These are phyloP conservation scores for Empidonax traillii DNA, from an alignment of 2,113 vertebrate species.

Conservation along the genomic window DNA sequence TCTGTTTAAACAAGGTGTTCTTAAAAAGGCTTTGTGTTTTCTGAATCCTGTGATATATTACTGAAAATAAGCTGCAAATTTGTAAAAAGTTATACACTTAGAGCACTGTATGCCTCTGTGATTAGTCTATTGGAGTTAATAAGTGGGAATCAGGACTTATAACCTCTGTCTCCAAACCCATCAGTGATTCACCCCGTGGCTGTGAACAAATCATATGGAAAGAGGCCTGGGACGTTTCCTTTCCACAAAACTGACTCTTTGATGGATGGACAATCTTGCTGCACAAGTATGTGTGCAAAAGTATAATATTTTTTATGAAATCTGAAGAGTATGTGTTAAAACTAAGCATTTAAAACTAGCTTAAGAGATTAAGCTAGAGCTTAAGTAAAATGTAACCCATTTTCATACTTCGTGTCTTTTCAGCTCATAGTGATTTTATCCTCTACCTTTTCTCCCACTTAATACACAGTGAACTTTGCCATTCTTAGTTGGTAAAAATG, in stretches of 20 bases:
- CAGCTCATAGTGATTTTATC: background rate
- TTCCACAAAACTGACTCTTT: background rate
- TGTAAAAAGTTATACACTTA: background rate
- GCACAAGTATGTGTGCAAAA: background rate
- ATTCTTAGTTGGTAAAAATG: background rate
- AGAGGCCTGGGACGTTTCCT: background rate
- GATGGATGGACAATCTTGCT: background rate
- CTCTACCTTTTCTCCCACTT: background rate
- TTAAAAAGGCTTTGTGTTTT: background rate
- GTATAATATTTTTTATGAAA: fast-evolving
- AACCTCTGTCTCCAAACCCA: background rate
- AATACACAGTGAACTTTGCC: background rate
- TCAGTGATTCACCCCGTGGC: background rate
- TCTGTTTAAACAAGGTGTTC: background rate
- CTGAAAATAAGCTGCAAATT: background rate
- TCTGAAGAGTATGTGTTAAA: background rate
- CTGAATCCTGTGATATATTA: background rate
- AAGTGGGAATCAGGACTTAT: background rate
- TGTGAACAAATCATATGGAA: background rate
- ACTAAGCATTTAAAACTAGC: background rate
- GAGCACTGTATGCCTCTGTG: background rate
- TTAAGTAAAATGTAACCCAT: background rate
- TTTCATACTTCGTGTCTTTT: background rate
- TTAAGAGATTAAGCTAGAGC: background rate
- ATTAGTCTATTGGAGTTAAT: background rate